Conservation (phyloP, 2,888 invertebrate genomes). For the Capitulum mitella region DNA sequence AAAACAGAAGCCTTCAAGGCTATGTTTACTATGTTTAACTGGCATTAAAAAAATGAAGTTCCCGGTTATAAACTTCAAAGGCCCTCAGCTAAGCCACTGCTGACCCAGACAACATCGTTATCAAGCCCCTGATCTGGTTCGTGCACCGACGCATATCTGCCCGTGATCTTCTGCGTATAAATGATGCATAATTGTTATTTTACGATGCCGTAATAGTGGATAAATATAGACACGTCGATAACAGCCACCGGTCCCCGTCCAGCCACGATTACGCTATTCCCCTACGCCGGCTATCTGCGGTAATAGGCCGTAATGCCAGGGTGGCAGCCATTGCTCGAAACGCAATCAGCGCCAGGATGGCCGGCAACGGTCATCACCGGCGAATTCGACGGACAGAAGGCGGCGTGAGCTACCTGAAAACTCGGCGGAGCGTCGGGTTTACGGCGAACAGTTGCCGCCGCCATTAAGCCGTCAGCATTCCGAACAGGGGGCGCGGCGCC, state of each 20-base stretch:
- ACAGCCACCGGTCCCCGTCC: background rate
- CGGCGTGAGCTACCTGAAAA: background rate
- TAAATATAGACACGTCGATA: constrained; percentile 15
- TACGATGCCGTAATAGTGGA: constrained; percentile 13
- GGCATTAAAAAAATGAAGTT: too few relatives aligned
- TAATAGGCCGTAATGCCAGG: background rate
- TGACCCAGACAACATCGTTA: background rate
- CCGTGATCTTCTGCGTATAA: background rate
- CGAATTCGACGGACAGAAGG: background rate
- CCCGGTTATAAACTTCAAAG: too few relatives aligned
- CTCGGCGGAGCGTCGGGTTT: background rate
- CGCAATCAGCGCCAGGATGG: background rate
- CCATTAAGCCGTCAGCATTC: background rate
- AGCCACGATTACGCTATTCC: too few relatives aligned
- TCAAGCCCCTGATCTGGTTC: too few relatives aligned
- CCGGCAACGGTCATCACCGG: background rate
- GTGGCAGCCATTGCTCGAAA: constrained; percentile 3
- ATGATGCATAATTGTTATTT: constrained; percentile 2
- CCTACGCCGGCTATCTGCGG: too few relatives aligned
- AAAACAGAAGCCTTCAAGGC: too few relatives aligned
- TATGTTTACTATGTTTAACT: too few relatives aligned
- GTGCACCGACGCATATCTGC: background rate
- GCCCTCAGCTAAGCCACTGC: too few relatives aligned
- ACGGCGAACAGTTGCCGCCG: background rate
- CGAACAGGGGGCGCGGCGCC: background rate